Base-by-base conservation (phyloP, 2,888 invertebrate genomes). In the Nephrotoma appendiculata region DNA sequence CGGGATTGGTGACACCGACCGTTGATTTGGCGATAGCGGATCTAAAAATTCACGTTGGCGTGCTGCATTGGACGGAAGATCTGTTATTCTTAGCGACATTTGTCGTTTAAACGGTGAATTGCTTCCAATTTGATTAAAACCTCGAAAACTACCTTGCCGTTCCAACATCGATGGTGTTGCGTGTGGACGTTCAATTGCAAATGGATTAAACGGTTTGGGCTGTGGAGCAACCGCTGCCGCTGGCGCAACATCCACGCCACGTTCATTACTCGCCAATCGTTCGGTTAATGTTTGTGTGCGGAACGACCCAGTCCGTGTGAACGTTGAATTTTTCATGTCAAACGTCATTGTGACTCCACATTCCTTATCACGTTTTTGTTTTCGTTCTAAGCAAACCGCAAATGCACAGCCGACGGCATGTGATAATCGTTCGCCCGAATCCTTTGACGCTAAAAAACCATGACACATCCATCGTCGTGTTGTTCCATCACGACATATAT, bases 401-500 rank as follows among this genome's bases (percentile, higher is more conserved):
- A 99, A 99, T 86, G 99, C 99, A 93, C 99, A 99, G 71, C 99
- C 99, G 43, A 99, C 99, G 1, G 99, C 99, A 92, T 99, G 99
- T 89, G 99, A 99, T 88, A 99, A 92, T 85, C 99, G 94, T 93
- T 99, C 99, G 87, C 99, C 99, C 89, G 98, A 96, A 92, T 99
- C 99, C 91, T 98, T 96, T 86, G 96, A 94, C 86, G 99, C 98
- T 88, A 98, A 93, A 92, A 99, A 99, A 57, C 99, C 99, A 92
- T 99, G 99, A 91, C 99, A 99, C 98, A 99, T 99, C 99, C 99
- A 99, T 19, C 99, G 95, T 6, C 99, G 94, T 0, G 99, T 99
- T 12, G 99, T 98, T 87, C 99, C 99, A 92, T 99, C 99, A 87
- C 99, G 95, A 91, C 99, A 99, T 88, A 99, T 99, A 92, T 99